Evolutionary conservation across 1,140 invertebrate genomes (phyloP).

Genomic region (Acromyrmex charruanus): DNA sequence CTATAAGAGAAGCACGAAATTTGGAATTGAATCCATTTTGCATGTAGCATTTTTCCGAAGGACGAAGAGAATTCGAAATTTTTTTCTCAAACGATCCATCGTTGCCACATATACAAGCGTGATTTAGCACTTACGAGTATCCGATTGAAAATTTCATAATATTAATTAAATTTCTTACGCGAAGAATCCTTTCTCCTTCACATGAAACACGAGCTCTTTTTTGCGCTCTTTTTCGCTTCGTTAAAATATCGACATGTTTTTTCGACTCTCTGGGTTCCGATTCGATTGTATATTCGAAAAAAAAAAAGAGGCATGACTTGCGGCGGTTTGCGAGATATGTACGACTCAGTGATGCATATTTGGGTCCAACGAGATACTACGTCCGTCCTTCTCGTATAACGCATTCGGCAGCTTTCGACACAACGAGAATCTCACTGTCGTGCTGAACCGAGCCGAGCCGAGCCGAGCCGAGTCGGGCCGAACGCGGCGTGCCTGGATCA

Average conservation of each 20-base stretch:
- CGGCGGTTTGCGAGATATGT: no score
- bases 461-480: no score
- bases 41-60: neutral
- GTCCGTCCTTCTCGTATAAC: no score
- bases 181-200: neutral
- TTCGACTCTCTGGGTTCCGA: neutral
- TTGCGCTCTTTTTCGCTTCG: neutral
- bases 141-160: constrained; percentile 25
- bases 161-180: constrained; percentile 46
- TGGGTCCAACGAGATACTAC: no score
- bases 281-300: neutral
- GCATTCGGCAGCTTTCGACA: no score
- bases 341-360: no score
- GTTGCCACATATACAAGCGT: neutral
- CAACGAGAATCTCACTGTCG: no score
- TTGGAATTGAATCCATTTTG: neutral
- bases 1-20: neutral
- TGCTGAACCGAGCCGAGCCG: no score
- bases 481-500: no score
- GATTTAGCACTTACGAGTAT: neutral
- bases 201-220: neutral
- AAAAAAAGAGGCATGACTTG: neutral
- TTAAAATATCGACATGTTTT: neutral
- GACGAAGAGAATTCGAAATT: neutral
- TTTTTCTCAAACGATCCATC: neutral